A percentile compares a stretch with the other conserved stretches of the same genome.
phyloP scores from a whole-genome alignment of 1,140 invertebrate genomes.

The Cyclina sinensis region DNA sequence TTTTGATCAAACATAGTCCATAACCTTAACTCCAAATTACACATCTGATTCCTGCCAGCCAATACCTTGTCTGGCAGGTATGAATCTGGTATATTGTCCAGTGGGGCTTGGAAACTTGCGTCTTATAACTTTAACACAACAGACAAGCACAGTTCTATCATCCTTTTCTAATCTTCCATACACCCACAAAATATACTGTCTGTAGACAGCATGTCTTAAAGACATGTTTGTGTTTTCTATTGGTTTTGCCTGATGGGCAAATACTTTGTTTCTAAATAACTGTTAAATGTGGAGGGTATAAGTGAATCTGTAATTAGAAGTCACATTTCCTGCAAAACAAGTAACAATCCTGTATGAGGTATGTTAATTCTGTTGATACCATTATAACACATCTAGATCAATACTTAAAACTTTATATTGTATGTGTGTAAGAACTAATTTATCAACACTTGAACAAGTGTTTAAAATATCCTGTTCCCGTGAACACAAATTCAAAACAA shows the following conservation, averaged over 20 bases:
- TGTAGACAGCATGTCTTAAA: slow-evolving; percentile 26
- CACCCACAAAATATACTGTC: slow-evolving; percentile 37
- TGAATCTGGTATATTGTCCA: slow-evolving; percentile 10
- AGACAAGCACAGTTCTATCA: slow-evolving; percentile 22
- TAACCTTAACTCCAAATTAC: too few species aligned
- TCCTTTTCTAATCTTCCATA: background rate
- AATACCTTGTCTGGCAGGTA: slow-evolving; percentile 9
- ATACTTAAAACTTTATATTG: too few species aligned
- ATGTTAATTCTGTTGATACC: too few species aligned
- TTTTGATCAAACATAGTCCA: too few species aligned
- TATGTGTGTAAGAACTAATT: too few species aligned
- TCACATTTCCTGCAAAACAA: slow-evolving; percentile 27
- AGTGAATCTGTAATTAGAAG: background rate
- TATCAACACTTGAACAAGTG: too few species aligned
- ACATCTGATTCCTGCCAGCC: background rate
- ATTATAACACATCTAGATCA: too few species aligned
- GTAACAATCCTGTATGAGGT: background rate
- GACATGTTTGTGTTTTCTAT: background rate
- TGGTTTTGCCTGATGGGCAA: background rate
- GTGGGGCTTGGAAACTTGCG: background rate
- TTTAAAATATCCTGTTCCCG: too few species aligned
- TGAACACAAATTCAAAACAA: too few species aligned
- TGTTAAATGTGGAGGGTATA: background rate
- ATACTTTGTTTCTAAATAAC: slow-evolving; percentile 1
- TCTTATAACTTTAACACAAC: slow-evolving; percentile 16